Base-by-base conservation (phyloP, 2,888 invertebrate genomes). In the Oxyteleia sp. region DNA sequence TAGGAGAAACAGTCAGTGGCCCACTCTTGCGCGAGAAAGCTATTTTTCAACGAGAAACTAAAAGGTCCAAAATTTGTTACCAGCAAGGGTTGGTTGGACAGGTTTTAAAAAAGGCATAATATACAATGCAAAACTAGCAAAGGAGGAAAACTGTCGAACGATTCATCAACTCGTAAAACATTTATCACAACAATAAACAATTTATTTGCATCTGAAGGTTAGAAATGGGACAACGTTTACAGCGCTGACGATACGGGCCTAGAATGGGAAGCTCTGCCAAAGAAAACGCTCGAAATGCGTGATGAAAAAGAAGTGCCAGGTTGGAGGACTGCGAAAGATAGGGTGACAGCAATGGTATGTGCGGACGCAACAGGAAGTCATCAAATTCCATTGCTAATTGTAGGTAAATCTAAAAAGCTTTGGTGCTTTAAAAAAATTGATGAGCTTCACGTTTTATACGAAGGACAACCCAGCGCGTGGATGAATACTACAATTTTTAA, bases 321-420 rank as follows among this genome's bases (percentile, higher is more conserved):
- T n/a, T 59, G 47, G 26, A 89, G 88, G 84, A 57, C 84, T 2
- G 68, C 74, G 7, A 90, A 88, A 79, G 88, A 88, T 11, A 68
- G 87, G 11, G 79, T 90, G 0, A 89, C 88, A 7, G 26, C 15
- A 1, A 45, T 79, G 63, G 47, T 55, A 4, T 90, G 90, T 69
- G 82, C 88, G 4, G 90, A 90, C 82, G 86, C 86, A 2, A 68
- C 82, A 38, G 89, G 78, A 16, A 63, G 10, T 3, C 47, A 78
- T 15, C 57, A 68, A 18, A 53, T 82, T 41, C 49, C 43, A 20
- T 69, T 90, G 59, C 63, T 89, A 23, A 63, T 90, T 4, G 87
- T 91, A 66, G 89, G 88, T 0, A 90, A 90, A 81, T 85, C 87
- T 5, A 86, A 87, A 72, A 89, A 88, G 16, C 87, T 88, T 16